phyloP scores from a whole-genome alignment of 1,140 invertebrate species.

The Tachypleus tridentatus region DNA sequence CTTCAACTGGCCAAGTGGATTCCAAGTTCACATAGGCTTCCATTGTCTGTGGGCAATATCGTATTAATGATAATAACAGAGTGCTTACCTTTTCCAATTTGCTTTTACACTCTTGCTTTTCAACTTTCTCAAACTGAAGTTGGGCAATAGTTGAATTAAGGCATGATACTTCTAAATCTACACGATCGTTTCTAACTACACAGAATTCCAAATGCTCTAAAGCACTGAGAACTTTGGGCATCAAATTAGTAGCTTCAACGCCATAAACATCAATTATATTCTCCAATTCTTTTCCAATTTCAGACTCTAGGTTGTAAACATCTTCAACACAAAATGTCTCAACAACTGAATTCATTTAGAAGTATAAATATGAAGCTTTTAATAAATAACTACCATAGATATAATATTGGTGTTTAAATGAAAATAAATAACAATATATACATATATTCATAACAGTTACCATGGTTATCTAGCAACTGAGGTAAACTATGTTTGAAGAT shows the following conservation, averaged over 20 bases:
- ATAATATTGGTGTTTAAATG: no score
- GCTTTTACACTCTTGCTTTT: slow-evolving; percentile 76
- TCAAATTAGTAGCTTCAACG: slow-evolving; percentile 68
- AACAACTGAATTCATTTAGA: no score
- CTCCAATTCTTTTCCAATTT: slow-evolving; percentile 95
- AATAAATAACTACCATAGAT: no score
- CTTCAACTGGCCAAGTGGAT: no score
- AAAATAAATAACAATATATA: no score
- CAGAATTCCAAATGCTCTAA: slow-evolving; percentile 84
- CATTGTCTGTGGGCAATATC: no score
- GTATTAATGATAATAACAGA: no score
- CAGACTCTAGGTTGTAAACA: slow-evolving; percentile 93
- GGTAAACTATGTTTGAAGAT: no score
- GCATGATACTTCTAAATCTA: slow-evolving; percentile 70
- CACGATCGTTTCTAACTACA: slow-evolving; percentile 75
- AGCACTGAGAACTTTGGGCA: slow-evolving; percentile 89
- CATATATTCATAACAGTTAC: no score
- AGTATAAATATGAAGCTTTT: no score
- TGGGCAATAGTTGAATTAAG: slow-evolving; percentile 68
- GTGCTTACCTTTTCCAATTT: slow-evolving; percentile 72
- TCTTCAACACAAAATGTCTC: slow-evolving; percentile 56
- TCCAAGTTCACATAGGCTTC: no score
- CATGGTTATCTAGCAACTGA: no score
- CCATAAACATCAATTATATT: slow-evolving; percentile 85
- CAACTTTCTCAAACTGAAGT: slow-evolving; percentile 79